phyloP scores from a whole-genome alignment of 2,113 vertebrate genomes.

The Coryphaenoides rupestris region DNA sequence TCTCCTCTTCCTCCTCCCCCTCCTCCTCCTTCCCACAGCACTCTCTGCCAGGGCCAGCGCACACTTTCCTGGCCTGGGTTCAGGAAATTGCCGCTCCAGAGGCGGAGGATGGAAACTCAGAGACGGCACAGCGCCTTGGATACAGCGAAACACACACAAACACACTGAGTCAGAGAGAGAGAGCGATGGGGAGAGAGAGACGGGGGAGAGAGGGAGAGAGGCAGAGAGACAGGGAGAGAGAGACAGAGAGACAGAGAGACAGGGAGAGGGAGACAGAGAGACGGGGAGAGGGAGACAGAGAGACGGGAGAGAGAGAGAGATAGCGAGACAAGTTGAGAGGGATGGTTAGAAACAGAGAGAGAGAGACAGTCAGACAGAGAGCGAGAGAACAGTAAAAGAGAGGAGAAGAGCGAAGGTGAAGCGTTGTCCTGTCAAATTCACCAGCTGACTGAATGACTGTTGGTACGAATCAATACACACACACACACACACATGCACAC shows the following conservation, averaged over 20 bases:
- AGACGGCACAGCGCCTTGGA: slow-evolving; percentile 85
- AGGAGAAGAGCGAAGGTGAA: background rate
- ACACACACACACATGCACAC: background rate
- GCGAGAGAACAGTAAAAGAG: background rate
- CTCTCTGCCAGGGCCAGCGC: slow-evolving; percentile 82
- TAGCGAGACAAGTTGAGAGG: too few species aligned
- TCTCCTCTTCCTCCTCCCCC: slow-evolving; percentile 71
- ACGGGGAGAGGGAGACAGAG: background rate
- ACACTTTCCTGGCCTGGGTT: slow-evolving; percentile 94
- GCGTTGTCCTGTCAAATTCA: too few species aligned
- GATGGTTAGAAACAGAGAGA: too few species aligned
- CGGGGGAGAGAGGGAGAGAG: slow-evolving; percentile 54
- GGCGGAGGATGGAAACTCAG: slow-evolving; percentile 90
- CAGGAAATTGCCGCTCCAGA: slow-evolving; percentile 92
- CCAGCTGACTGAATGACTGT: too few species aligned
- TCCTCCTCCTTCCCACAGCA: slow-evolving; percentile 80
- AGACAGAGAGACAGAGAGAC: background rate
- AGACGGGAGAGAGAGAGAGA: too few species aligned
- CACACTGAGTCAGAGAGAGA: slow-evolving; percentile 64
- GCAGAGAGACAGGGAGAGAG: slow-evolving; percentile 10
- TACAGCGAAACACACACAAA: slow-evolving; percentile 87
- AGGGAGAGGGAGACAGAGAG: background rate
- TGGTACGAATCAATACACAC: background rate
- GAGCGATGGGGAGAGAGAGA: background rate
- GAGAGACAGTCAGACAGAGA: too few species aligned